Conservation (phyloP, 2,888 invertebrate species). For the Acanthoscelides obtectus region DNA sequence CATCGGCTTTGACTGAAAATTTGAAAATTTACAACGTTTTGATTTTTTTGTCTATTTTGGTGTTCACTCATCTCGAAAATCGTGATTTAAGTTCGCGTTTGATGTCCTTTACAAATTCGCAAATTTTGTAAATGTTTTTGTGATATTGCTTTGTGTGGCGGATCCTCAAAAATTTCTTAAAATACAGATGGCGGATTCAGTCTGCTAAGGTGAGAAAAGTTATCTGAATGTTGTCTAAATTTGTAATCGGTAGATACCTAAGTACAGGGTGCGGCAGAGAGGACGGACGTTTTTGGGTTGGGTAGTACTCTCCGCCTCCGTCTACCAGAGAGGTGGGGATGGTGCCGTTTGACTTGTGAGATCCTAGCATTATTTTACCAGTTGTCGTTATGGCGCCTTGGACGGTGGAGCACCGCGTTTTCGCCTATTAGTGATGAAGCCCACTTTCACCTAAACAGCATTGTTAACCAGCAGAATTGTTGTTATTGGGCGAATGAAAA, state of each 20-base stretch:
- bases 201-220: neutral
- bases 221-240: neutral
- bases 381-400: no score
- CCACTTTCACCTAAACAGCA: no score
- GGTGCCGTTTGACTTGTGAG: no score
- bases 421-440: no score
- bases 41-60: slow-evolving; percentile 26
- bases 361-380: no score
- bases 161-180: neutral
- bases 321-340: no score
- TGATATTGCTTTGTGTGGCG: neutral
- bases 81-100: slow-evolving; percentile 29
- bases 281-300: no score
- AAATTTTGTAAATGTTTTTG: slow-evolving; percentile 28
- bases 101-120: slow-evolving; percentile 32
- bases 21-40: slow-evolving; percentile 33
- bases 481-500: no score
- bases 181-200: neutral
- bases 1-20: slow-evolving; percentile 37
- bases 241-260: neutral
- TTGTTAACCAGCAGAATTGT: no score
- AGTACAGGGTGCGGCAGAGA: no score
- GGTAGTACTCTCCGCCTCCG: no score
- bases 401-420: no score
- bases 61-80: slow-evolving; percentile 23